Evolutionary conservation across 2,888 invertebrate genomes (phyloP).

Genomic region (Lasioglossum pauxillum): DNA sequence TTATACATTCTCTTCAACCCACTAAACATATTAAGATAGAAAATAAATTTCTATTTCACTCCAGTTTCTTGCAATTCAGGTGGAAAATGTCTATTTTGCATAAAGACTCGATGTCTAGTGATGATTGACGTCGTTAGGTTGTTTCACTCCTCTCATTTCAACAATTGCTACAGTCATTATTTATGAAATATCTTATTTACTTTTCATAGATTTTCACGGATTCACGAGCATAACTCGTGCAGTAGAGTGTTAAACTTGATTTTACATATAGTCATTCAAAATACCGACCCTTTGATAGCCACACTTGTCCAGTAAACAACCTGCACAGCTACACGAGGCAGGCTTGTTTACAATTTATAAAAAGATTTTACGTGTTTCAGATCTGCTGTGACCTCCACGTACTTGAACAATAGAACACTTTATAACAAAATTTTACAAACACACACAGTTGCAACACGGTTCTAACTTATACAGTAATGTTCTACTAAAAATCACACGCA

Average conservation of each 20-base stretch:
- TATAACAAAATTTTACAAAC: background rate
- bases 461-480: too few species aligned
- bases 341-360: conserved; percentile 3
- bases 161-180: background rate
- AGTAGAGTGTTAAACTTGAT: background rate
- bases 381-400: background rate
- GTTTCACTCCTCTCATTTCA: too few species aligned
- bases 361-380: background rate
- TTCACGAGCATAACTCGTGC: background rate
- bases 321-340: background rate
- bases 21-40: too few species aligned
- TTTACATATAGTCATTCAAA: background rate
- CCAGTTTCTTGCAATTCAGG: too few species aligned
- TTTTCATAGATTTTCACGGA: background rate
- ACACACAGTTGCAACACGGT: background rate
- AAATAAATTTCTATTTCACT: too few species aligned
- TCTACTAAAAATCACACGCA: too few species aligned
- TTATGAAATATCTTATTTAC: background rate
- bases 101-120: too few species aligned
- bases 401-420: background rate
- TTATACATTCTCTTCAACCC: too few species aligned
- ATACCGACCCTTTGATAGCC: background rate
- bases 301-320: background rate
- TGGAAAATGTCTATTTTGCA: too few species aligned
- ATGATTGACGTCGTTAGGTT: too few species aligned